phyloP scores from a whole-genome alignment of 2,888 invertebrate genomes.

The Phytoseiulus persimilis region DNA sequence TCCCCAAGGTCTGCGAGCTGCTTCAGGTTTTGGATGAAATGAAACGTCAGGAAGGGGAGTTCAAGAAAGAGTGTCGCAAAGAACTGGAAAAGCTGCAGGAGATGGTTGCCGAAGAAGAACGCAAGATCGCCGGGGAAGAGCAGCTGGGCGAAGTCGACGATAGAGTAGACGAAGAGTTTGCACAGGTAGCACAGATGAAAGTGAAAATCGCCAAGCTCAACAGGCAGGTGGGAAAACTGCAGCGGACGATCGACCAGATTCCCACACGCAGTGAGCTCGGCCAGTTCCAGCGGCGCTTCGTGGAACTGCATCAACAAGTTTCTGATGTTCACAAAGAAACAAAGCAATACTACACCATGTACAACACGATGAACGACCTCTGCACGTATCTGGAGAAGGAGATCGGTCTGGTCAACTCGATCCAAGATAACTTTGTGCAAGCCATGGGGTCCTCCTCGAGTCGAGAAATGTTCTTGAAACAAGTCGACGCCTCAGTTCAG shows the following conservation, averaged over 20 bases:
- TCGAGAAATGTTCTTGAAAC: constrained; percentile 78
- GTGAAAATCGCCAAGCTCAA: constrained; percentile 48
- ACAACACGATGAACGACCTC: constrained; percentile 90
- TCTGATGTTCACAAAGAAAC: constrained; percentile 91
- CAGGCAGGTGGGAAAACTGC: constrained; percentile 62
- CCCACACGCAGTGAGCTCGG: constrained; percentile 84
- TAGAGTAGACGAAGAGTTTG: constrained; percentile 39
- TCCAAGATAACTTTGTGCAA: constrained; percentile 75
- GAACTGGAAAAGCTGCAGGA: constrained; percentile 42
- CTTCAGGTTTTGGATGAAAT: constrained; percentile 56
- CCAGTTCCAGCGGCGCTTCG: constrained; percentile 88
- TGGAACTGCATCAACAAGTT: constrained; percentile 89
- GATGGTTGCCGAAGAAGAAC: constrained; percentile 41
- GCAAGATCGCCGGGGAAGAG: constrained; percentile 40
- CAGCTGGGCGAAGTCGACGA: constrained; percentile 40
- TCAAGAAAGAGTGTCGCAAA: constrained; percentile 64
- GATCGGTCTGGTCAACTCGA: constrained; percentile 73
- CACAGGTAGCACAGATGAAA: constrained; percentile 41
- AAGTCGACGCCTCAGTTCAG: constrained; percentile 79
- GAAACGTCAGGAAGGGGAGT: constrained; percentile 64
- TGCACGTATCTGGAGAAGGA: constrained; percentile 85
- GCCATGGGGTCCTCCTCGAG: constrained; percentile 71
- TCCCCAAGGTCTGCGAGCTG: constrained; percentile 48
- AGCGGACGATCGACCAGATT: constrained; percentile 79
- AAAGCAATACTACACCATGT: constrained; percentile 90